Evolutionary conservation across 2,797 vertebrate genomes (phyloP).

Genomic region (Eupleurogrammus muticus): DNA sequence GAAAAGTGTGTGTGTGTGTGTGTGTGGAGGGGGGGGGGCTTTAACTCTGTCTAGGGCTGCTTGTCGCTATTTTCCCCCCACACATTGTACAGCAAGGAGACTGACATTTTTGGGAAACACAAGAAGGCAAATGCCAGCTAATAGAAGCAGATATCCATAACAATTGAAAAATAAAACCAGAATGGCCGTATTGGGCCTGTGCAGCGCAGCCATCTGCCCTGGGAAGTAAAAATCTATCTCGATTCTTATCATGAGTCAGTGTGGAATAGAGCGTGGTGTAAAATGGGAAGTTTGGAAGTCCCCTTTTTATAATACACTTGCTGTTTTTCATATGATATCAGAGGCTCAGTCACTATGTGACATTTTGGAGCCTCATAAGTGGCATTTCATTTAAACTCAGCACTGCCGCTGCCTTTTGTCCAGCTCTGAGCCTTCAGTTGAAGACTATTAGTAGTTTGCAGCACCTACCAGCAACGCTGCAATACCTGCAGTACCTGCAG

Average conservation of each 20-base stretch:
- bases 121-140: background rate
- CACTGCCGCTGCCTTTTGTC: background rate
- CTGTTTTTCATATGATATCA: background rate
- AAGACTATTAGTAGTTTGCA: background rate
- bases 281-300: conserved; percentile 68
- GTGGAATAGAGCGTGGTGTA: background rate
- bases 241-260: conserved; percentile 9
- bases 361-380: background rate
- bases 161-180: background rate
- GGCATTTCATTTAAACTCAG: background rate
- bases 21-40: too few relatives aligned
- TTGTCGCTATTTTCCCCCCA: background rate
- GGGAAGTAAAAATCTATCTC: conserved; percentile 3
- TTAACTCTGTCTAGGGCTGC: background rate
- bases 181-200: background rate
- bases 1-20: too few relatives aligned
- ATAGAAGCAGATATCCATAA: background rate
- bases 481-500: background rate
- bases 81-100: background rate
- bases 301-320: conserved; percentile 19
- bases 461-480: background rate
- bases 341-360: background rate
- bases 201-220: background rate
- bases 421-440: background rate
- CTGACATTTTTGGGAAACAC: background rate